Percentiles rank a stretch among this genome's conserved stretches.
Evolutionary conservation across 64 coral and sea anemone species (phyloP).

Genomic region (Stichodactyla helianthus): DNA sequence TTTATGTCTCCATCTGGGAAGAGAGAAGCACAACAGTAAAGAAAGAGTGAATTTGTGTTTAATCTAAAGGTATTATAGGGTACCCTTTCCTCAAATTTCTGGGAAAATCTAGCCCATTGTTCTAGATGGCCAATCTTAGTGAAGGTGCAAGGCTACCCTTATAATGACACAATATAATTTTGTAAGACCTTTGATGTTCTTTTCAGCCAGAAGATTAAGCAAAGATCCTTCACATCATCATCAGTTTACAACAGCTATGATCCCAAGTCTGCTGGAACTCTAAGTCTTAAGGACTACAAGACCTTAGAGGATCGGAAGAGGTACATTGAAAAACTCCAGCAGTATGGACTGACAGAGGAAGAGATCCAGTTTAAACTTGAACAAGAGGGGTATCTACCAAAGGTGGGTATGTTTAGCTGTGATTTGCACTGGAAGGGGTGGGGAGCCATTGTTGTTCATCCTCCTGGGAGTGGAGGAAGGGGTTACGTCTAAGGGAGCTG

Average conservation of each 20-base stretch:
- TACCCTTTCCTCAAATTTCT: too few species aligned
- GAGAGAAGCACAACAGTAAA: too few species aligned
- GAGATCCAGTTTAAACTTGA: conserved; percentile 96
- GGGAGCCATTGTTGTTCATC: too few species aligned
- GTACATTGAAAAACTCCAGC: conserved; percentile 56
- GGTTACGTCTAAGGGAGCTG: too few species aligned
- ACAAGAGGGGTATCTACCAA: conserved; percentile 53
- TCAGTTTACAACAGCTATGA: conserved; percentile 54
- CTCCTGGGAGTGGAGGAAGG: too few species aligned
- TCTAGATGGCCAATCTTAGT: too few species aligned
- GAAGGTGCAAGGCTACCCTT: too few species aligned
- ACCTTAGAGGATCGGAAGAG: conserved; percentile 50
- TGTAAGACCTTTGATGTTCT: not conserved
- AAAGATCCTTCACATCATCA: conserved; percentile 70
- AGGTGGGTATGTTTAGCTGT: conserved; percentile 24
- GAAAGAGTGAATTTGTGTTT: too few species aligned
- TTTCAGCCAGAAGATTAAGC: conserved; percentile 62
- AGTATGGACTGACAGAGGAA: conserved; percentile 70
- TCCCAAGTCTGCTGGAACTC: conserved; percentile 47
- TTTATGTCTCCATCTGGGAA: too few species aligned
- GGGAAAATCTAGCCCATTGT: too few species aligned
- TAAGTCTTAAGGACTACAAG: conserved; percentile 73
- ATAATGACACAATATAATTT: not conserved
- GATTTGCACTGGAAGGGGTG: too few species aligned
- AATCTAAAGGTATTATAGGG: too few species aligned